Percentiles rank a stretch among this genome's conserved stretches.
phyloP scores from a whole-genome alignment of 2,888 invertebrate species.

The Plemyria rubiginata region DNA sequence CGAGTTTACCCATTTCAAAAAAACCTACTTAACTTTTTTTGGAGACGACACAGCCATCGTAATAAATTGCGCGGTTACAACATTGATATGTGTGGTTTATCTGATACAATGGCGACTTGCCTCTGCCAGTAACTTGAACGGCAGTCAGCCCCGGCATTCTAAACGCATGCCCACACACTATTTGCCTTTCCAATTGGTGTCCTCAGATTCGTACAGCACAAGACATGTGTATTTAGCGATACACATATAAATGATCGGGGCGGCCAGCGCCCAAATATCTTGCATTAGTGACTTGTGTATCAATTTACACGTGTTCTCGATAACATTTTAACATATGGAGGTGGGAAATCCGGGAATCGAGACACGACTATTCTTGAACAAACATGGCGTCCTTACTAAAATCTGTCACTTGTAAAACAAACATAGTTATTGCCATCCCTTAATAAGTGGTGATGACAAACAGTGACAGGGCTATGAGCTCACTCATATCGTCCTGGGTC shows the following conservation, averaged over 20 bases:
- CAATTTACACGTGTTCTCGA: constrained; percentile 38
- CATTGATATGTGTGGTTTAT: not conserved
- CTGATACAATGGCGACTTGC: not conserved
- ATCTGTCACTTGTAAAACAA: no score
- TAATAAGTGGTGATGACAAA: no score
- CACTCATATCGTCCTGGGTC: no score
- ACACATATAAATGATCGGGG: constrained; percentile 71
- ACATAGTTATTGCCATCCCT: no score
- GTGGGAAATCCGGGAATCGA: constrained; percentile 31
- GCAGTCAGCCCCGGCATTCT: constrained; percentile 11
- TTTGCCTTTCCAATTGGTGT: constrained; percentile 32
- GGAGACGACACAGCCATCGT: no score
- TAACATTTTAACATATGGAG: constrained; percentile 12
- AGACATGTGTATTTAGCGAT: constrained; percentile 72
- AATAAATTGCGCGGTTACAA: not conserved
- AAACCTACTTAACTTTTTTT: no score
- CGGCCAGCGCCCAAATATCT: constrained; percentile 54
- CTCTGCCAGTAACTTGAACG: constrained; percentile 4
- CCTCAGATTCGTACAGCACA: constrained; percentile 30
- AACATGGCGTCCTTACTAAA: not conserved
- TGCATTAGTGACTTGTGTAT: constrained; percentile 46
- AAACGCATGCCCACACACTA: constrained; percentile 15
- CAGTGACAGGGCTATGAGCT: no score
- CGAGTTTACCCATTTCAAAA: no score
- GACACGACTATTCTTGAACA: not conserved